Base-by-base conservation (phyloP, 1,140 invertebrate species). In the Akabosia matsudoensis region DNA sequence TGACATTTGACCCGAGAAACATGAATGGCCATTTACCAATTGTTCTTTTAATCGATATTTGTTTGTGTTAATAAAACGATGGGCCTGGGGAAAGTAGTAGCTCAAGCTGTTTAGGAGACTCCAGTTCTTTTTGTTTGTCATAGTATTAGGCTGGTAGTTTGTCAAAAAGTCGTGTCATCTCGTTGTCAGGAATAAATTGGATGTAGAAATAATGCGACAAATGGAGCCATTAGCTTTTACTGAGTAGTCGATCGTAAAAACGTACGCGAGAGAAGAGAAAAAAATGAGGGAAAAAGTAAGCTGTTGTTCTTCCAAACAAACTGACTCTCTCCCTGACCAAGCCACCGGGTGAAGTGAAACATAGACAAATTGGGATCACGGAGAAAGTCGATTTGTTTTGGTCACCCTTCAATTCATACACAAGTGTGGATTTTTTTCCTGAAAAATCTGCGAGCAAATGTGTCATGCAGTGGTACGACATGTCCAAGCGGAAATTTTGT, bases 171-270 rank as follows among this genome's bases (percentile, higher is more conserved):
- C 31, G 2, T 14, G 26, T 30, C n/a, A 7, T 67, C 22, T 67
- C 28, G 26, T 67, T 22, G 28, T 56, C 22, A 4, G 24, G 61
- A 67, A 67, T 31, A 67, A 67, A 67, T 67, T 67, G 61, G 61
- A 67, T 67, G 31, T 30, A 67, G 22, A 67, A 67, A 28, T 67
- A 30, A 67, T 67, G 61, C 61, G 61, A 67, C 61, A 67, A 67
- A 67, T 67, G 61, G 61, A 67, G 61, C 61, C 61, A 67, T 67
- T 67, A 31, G 61, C 28, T n/a, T 67, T n/a, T n/a, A n/a, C n/a
- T n/a, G n/a, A n/a, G n/a, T n/a, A n/a, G n/a, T n/a, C n/a, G n/a
- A n/a, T n/a, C n/a, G n/a, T n/a, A 24, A 67, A 67, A 67, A 67
- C 3, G n/a, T 24, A 56, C 31, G 31, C 61, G 28, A 30, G 28